These are phyloP conservation scores for Melanostoma mellinum DNA, from an alignment of 2,888 invertebrate species.

Conservation along the genomic window DNA sequence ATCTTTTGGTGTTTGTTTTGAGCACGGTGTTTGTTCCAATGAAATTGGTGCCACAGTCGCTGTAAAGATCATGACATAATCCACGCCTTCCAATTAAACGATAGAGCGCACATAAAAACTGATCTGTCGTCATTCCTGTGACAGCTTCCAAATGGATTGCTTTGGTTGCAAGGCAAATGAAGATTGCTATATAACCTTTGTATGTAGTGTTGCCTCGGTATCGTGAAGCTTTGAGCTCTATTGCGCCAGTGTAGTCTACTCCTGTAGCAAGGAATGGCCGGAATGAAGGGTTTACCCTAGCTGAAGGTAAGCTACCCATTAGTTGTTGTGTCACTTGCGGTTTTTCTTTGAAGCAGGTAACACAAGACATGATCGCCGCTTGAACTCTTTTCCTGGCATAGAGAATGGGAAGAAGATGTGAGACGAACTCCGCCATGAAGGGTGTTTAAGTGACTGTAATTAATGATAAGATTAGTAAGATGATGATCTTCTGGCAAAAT, in stretches of 20 bases:
- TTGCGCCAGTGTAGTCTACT: conserved; percentile 36
- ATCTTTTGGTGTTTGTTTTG: neutral
- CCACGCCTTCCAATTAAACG: conserved; percentile 53
- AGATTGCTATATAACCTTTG: conserved; percentile 35
- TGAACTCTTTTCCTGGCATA: conserved; percentile 4
- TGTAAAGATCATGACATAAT: conserved; percentile 36
- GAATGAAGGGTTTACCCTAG: conserved; percentile 40
- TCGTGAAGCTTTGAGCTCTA: neutral
- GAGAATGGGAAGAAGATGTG: conserved; percentile 10
- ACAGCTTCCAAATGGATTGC: conserved; percentile 64
- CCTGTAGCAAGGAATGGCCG: conserved; percentile 47
- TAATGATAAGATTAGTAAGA: conserved; percentile 22
- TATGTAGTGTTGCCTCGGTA: conserved; percentile 41
- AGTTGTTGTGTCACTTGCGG: conserved; percentile 42
- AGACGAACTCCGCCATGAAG: conserved; percentile 31
- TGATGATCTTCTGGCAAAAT: conserved; percentile 27
- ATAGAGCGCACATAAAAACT: conserved; percentile 39
- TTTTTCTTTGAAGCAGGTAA: conserved; percentile 40
- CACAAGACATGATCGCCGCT: conserved; percentile 1
- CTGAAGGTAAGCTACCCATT: conserved; percentile 49
- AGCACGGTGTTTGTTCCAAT: conserved; percentile 26
- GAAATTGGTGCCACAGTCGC: conserved; percentile 43
- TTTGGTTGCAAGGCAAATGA: conserved; percentile 54
- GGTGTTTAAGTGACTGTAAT: conserved; percentile 22
- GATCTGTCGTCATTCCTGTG: conserved; percentile 35